Evolutionary conservation across 2,797 vertebrate species (phyloP), one percentile per base, ranked within the genome.

Genomic region (Prunella strophiata): DNA sequence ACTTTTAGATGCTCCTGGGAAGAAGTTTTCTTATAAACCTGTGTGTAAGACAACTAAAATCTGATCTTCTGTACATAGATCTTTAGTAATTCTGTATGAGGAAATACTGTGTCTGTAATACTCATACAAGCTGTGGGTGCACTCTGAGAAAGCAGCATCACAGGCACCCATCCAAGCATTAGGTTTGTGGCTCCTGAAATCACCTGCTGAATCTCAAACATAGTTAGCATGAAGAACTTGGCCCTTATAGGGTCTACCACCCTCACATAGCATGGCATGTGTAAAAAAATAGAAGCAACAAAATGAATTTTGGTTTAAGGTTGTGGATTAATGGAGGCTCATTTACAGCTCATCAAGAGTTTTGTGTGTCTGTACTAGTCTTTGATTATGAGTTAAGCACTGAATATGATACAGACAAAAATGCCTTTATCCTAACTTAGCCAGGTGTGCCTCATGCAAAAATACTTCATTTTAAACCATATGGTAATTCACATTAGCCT

Each of bases 381-480:
- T 96, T 97, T 97, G 94, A 95, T 97, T 96, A 91, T 3, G 17
- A 87, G 65, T 72, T 94, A 93, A 95, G 68, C 61, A 85, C 42
- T 90, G 94, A 88, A 61, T 71, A 47, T 38, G 38, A 91, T 68
- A 29, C 59, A 87, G 76, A 82, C 38, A 96, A 95, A 94, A 95
- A 89, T 55, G 52, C 43, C 34, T 67, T 95, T 96, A 90, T 83
- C 63, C 47, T 57, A 77, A 61, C 27, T 62, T 89, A 89, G 63
- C 38, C 96, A 97, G 94, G 91, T 97, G 94, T 91, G 50, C 54
- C 83, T 96, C 85, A n/a, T 78, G 76, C 42, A 85, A 62, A 96
- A 91, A 83, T 90, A 48, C 77, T 91, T 61, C 52, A 27, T 95
- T 91, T 94, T 32, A 89, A 95, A 92, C 70, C 43, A 47, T 93